These are phyloP conservation scores for Saccopteryx bilineata DNA, from an alignment of 2,113 vertebrate genomes.

Conservation along the genomic window DNA sequence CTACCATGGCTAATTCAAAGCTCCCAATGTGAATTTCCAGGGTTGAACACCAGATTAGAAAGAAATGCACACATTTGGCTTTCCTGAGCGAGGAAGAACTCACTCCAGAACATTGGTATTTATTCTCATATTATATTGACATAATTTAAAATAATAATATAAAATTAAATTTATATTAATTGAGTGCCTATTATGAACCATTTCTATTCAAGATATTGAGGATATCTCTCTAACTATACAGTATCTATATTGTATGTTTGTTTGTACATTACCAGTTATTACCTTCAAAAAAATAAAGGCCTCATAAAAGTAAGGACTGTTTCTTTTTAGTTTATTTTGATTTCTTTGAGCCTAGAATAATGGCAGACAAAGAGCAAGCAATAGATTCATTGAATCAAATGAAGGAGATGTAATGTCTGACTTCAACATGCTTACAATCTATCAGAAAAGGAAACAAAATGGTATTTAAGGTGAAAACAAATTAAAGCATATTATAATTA, in stretches of 20 bases:
- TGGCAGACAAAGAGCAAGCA: background rate
- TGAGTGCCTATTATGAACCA: background rate
- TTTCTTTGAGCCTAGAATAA: background rate
- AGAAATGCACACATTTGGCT: background rate
- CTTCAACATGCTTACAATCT: background rate
- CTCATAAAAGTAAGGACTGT: background rate
- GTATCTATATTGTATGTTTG: background rate
- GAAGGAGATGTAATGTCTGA: background rate
- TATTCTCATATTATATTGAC: background rate
- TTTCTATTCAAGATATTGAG: background rate
- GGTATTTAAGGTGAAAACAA: background rate
- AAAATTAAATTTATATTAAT: slow-evolving; percentile 19
- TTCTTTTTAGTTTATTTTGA: background rate
- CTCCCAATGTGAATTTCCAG: background rate
- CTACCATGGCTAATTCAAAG: background rate
- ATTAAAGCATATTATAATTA: background rate
- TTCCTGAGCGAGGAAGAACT: background rate
- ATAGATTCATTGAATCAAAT: slow-evolving; percentile 32
- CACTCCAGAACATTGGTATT: background rate
- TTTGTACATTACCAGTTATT: slow-evolving; percentile 4
- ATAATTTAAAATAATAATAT: slow-evolving; percentile 36
- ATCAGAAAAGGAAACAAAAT: slow-evolving; percentile 39
- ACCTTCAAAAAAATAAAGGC: background rate
- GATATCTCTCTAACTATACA: background rate
- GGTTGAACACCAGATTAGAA: background rate